phyloP scores from a whole-genome alignment of 2,113 vertebrate genomes.

The Oryzias woworae region DNA sequence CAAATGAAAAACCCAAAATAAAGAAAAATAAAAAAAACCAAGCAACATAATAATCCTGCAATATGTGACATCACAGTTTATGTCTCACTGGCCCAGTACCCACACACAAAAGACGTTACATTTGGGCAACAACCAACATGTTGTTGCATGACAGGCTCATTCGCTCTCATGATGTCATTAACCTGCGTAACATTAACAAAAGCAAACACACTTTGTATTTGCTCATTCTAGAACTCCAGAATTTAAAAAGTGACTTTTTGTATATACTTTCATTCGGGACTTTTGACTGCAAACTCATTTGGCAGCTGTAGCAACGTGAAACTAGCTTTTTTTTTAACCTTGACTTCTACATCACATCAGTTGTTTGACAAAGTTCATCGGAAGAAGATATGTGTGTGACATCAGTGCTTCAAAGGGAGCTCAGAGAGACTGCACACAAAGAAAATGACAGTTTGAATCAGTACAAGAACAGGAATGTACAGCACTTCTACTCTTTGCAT shows the following conservation, averaged over 20 bases:
- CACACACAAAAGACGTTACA: constrained; percentile 61
- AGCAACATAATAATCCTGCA: too few relatives aligned
- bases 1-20: too few relatives aligned
- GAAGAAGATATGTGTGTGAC: background rate
- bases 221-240: constrained; percentile 30
- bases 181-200: constrained; percentile 60
- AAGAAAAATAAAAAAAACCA: too few relatives aligned
- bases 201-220: constrained; percentile 43
- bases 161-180: constrained; percentile 62
- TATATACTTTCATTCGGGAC: constrained; percentile 3
- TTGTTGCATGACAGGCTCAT: constrained; percentile 66
- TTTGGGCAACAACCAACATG: constrained; percentile 43
- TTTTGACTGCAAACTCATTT: background rate
- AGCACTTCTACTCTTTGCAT: constrained; percentile 8
- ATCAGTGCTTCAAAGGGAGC: constrained; percentile 26
- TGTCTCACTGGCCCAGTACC: constrained; percentile 45
- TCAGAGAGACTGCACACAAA: constrained; percentile 30
- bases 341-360: constrained; percentile 5
- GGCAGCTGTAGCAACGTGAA: background rate
- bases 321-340: background rate
- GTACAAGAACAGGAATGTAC: constrained; percentile 18
- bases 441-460: constrained; percentile 29
- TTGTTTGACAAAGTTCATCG: constrained; percentile 3
- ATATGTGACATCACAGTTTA: constrained; percentile 40
- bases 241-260: background rate